phyloP scores from a whole-genome alignment of 1,140 invertebrate genomes.

The Stratiolaelaps scimitus region DNA sequence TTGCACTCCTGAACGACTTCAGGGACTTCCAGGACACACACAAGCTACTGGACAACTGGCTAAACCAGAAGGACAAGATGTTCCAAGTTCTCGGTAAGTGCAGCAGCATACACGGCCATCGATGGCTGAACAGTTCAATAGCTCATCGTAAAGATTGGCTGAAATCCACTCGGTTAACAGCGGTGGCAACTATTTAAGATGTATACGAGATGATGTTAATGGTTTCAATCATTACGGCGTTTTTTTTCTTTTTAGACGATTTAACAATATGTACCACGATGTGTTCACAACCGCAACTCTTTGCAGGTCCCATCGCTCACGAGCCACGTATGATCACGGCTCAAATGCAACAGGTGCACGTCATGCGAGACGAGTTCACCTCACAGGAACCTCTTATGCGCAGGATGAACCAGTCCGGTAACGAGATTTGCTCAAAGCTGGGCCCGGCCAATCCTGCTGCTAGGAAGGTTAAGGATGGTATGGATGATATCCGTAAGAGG shows the following conservation, averaged over 20 bases:
- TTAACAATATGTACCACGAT: neutral
- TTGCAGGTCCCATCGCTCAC: constrained; percentile 65
- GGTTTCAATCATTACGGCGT: neutral
- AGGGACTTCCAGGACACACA: constrained; percentile 82
- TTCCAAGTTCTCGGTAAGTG: constrained; percentile 59
- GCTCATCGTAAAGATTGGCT: too few relatives aligned
- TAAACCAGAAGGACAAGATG: constrained; percentile 86
- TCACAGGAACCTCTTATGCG: constrained; percentile 75
- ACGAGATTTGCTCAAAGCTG: constrained; percentile 57
- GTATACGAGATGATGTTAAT: neutral
- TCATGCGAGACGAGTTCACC: constrained; percentile 78
- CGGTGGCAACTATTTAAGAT: too few relatives aligned
- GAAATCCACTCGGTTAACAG: too few relatives aligned
- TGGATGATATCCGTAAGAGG: constrained; percentile 45
- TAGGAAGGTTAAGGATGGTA: constrained; percentile 50
- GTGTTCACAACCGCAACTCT: neutral
- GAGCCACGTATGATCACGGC: constrained; percentile 86
- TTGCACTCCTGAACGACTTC: constrained; percentile 71
- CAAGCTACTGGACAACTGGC: constrained; percentile 68
- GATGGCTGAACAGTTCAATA: neutral
- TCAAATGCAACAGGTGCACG: constrained; percentile 71
- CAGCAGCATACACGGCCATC: neutral
- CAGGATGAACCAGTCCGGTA: constrained; percentile 65
- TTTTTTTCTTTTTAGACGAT: neutral
- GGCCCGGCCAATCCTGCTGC: constrained; percentile 58